Evolutionary conservation across 2,888 invertebrate species (phyloP).

Genomic region (Hirtodrosophila cameraria): DNA sequence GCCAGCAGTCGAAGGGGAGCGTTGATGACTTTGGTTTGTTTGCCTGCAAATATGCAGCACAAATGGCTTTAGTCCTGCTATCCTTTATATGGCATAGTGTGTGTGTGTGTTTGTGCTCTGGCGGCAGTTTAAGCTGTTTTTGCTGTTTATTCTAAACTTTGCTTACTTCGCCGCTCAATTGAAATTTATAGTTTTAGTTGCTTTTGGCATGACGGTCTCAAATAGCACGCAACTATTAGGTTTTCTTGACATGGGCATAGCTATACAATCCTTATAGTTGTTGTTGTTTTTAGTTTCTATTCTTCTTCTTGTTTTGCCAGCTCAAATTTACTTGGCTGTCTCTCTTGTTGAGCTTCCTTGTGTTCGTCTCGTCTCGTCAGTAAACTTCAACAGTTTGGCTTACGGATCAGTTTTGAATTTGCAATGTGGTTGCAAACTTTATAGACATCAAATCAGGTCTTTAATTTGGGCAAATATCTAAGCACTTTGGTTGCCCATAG

Average conservation of each 20-base stretch:
- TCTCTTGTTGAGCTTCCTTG: conserved; percentile 9
- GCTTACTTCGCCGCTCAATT: conserved; percentile 45
- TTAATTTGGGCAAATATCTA: conserved; percentile 8
- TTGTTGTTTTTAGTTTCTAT: conserved; percentile 18
- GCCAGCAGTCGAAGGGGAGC: conserved; percentile 21
- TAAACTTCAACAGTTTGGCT: conserved; percentile 10
- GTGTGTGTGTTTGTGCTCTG: conserved; percentile 21
- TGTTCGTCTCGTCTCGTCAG: background rate
- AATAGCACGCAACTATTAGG: conserved; percentile 67
- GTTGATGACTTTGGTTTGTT: conserved; percentile 66
- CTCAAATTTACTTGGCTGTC: conserved; percentile 41
- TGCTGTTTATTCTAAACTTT: conserved; percentile 71
- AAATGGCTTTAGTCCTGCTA: conserved; percentile 14
- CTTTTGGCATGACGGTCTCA: conserved; percentile 52
- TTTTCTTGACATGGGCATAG: conserved; percentile 62
- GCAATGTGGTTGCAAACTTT: conserved; percentile 24
- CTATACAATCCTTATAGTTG: conserved; percentile 3
- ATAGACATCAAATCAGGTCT: conserved; percentile 20
- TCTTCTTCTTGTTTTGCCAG: conserved; percentile 4
- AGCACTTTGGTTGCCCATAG: no score
- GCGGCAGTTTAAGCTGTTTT: conserved; percentile 57
- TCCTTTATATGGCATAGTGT: conserved; percentile 8
- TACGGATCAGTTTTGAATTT: conserved; percentile 5
- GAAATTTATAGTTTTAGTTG: conserved; percentile 64
- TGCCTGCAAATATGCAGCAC: conserved; percentile 48